Conservation (phyloP, 1,140 invertebrate species). For the Leptopilina clavipes region DNA sequence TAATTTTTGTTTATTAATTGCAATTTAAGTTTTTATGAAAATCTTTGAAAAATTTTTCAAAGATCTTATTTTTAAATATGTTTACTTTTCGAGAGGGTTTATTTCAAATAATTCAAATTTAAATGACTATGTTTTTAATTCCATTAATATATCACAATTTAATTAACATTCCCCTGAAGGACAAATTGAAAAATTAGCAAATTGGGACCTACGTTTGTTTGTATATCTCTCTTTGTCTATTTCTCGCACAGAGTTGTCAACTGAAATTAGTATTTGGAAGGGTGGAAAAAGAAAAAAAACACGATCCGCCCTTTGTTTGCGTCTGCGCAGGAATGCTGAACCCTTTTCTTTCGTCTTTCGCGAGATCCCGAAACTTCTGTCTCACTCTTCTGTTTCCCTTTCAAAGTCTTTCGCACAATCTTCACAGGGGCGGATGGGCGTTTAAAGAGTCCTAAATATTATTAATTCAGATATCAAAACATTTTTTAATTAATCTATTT, state of each 20-base stretch:
- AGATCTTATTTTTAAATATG: too few relatives aligned
- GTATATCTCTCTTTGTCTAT: slow-evolving; percentile 51
- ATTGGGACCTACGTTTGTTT: neutral
- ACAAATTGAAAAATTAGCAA: neutral
- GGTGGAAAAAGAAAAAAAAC: slow-evolving; percentile 53
- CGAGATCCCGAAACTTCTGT: slow-evolving; percentile 3
- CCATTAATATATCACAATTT: neutral
- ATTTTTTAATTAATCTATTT: too few relatives aligned
- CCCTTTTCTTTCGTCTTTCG: slow-evolving; percentile 49
- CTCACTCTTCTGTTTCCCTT: slow-evolving; percentile 19
- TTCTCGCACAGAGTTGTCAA: slow-evolving; percentile 56
- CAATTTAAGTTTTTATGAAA: too few relatives aligned
- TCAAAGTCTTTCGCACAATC: slow-evolving; percentile 36
- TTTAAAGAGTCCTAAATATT: neutral
- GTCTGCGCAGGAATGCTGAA: slow-evolving; percentile 58
- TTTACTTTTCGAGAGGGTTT: too few relatives aligned
- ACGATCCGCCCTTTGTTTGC: slow-evolving; percentile 58
- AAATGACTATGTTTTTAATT: too few relatives aligned
- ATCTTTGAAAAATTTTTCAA: too few relatives aligned
- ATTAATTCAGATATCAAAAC: too few relatives aligned
- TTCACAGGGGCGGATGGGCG: neutral
- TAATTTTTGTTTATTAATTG: neutral
- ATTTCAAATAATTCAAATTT: too few relatives aligned
- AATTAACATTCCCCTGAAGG: neutral
- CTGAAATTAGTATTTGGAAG: slow-evolving; percentile 61